Base-by-base conservation (phyloP, 2,888 invertebrate species). In the Philhelius pedissequus region DNA sequence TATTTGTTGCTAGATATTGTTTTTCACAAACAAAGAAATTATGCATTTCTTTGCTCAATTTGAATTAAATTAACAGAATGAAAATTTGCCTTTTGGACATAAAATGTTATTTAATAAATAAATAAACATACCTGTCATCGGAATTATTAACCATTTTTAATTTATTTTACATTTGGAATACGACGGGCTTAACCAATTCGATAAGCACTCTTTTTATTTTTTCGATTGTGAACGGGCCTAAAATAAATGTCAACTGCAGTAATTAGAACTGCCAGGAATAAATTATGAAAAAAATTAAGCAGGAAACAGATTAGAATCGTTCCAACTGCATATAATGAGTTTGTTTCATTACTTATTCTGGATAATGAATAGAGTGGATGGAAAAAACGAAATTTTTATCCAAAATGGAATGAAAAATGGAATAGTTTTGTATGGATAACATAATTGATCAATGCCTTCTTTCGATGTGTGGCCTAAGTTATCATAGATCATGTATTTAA, bases 91-190 rank as follows among this genome's bases (percentile, higher is more conserved):
- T 38, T 40, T n/a, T 3, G 5, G 2, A 7, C 3, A 40, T 40
- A 22, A 9, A 27, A 62, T 48, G n/a, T 58, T 73, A 48, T 45
- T 77, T 60, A 75, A 78, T 60, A 74, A 82, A 56, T 30, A 56
- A 18, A 30, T 45, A 74, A 78, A 70, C 78, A 68, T 79, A 86
- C 86, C 86, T 83, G 75, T 83, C 86, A 78, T 75, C 78, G 40
- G 75, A 71, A 71, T 78, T 75, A 79, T 71, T 79, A 79, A 83
- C 73, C 86, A 86, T 86, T 83, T 86, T 84, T 77, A 60, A 64
- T 74, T 86, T 45, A 32, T 48, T 76, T 83, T 77, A 79, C 86
- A 86, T 86, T 83, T 83, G 83, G 62, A 84, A 71, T 68, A 56
- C 45, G 48, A 60, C 83, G 54, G 30, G 9, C 66, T 18, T 13